Evolutionary conservation across 2,113 vertebrate species (phyloP).

Genomic region (Nesoenas mayeri): DNA sequence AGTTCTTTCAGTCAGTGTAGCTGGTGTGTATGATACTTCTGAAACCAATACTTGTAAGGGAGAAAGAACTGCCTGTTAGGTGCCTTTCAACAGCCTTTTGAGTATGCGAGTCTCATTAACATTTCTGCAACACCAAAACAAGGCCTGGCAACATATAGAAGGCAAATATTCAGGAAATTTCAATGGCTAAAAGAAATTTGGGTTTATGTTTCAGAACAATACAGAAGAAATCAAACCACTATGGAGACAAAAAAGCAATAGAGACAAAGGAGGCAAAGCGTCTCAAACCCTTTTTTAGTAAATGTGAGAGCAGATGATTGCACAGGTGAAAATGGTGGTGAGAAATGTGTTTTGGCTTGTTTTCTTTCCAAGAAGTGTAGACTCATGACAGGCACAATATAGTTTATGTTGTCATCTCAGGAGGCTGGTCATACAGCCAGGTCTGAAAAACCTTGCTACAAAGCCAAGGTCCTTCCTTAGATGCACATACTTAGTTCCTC

Average conservation of each 20-base stretch:
- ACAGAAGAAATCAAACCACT: neutral
- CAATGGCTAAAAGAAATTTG: neutral
- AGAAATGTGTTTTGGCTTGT: neutral
- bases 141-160: neutral
- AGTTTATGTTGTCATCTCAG: neutral
- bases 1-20: neutral
- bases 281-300: neutral
- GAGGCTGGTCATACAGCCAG: neutral
- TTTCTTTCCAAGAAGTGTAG: neutral
- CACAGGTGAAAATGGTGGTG: neutral
- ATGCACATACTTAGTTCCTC: neutral
- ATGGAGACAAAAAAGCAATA: neutral
- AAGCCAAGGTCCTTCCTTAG: neutral
- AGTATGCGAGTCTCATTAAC: neutral
- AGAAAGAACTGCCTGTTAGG: neutral
- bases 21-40: neutral
- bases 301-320: neutral
- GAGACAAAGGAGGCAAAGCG: slow-evolving; percentile 18
- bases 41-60: neutral
- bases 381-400: neutral
- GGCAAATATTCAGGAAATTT: slow-evolving; percentile 1
- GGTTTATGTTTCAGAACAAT: neutral
- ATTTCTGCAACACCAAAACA: neutral
- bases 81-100: slow-evolving; percentile 1
- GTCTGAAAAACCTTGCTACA: neutral